phyloP scores from a whole-genome alignment of 92 coral and sea anemone genomes.

The Epizoanthus illoricatus region DNA sequence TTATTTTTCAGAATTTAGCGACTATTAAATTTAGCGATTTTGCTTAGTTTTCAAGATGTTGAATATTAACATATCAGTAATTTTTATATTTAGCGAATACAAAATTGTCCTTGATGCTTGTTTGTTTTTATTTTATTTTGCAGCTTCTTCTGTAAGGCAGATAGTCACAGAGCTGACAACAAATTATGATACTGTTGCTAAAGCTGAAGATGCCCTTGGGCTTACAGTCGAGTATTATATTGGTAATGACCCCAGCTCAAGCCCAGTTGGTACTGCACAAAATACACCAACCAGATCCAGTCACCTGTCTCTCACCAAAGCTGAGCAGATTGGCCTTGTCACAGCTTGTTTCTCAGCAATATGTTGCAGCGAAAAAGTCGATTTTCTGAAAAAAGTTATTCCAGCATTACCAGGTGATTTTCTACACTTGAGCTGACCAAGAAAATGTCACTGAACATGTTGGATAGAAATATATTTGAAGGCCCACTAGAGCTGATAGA shows the following conservation, averaged over 20 bases:
- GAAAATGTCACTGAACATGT: neutral
- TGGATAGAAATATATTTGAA: neutral
- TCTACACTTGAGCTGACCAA: neutral
- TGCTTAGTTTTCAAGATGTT: too few species aligned
- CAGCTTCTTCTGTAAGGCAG: slow-evolving; percentile 18
- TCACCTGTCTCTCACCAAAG: neutral
- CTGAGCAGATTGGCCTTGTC: neutral
- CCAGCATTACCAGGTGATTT: too few species aligned
- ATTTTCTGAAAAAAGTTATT: neutral
- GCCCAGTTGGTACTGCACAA: neutral
- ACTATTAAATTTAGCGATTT: too few species aligned
- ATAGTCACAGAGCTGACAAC: neutral
- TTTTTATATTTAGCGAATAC: too few species aligned
- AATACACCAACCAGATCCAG: neutral
- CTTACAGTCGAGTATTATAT: neutral
- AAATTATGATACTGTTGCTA: neutral
- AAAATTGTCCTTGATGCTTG: too few species aligned
- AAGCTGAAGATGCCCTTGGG: slow-evolving; percentile 14
- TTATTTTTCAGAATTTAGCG: too few species aligned
- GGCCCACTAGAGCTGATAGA: neutral
- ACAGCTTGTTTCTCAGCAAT: neutral
- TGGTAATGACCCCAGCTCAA: neutral
- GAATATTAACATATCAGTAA: too few species aligned
- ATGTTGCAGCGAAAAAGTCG: neutral
- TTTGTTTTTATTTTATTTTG: neutral